Evolutionary conservation across 2,113 vertebrate genomes (phyloP).

Genomic region (Bos taurus): ARS-UCD2.0 NC_037338.1:95789001-95789500

Average conservation of each 20-base stretch:
- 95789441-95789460: not conserved
- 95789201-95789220: not conserved
- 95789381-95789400: not conserved
- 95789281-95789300: not conserved
- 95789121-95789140: not conserved
- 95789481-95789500: not conserved
- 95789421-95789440: not conserved
- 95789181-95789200: not conserved
- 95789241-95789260: not conserved
- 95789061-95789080: slow-evolving; percentile 26
- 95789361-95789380: not conserved
- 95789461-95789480: not conserved
- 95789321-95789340: not conserved
- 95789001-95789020: not conserved
- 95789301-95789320: not conserved
- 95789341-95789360: not conserved
- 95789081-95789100: not conserved
- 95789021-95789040: not conserved
- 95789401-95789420: not conserved
- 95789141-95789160: not conserved
- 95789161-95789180: not conserved
- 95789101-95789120: not conserved
- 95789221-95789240: not conserved
- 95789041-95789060: not conserved
- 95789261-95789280: not conserved